phyloP scores from a whole-genome alignment of 2,113 vertebrate species.

The Sander lucioperca region DNA sequence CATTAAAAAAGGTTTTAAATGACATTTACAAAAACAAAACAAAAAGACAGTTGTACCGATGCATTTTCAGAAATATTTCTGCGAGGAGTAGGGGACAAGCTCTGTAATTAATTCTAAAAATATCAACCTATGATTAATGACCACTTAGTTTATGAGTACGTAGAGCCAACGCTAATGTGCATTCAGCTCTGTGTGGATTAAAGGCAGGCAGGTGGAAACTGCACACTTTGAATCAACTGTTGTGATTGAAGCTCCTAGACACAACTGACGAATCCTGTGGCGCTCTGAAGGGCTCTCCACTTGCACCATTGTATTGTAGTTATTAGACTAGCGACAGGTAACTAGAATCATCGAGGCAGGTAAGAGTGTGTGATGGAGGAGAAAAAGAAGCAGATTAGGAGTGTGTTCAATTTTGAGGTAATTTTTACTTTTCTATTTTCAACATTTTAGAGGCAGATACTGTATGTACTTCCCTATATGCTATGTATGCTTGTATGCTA shows the following conservation, averaged over 20 bases:
- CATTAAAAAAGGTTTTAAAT: conserved; percentile 58
- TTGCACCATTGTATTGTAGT: conserved; percentile 11
- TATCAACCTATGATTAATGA: conserved; percentile 77
- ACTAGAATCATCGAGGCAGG: conserved; percentile 34
- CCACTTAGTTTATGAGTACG: conserved; percentile 62
- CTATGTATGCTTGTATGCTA: too few species aligned
- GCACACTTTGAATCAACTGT: conserved; percentile 8
- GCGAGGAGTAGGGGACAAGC: conserved; percentile 51
- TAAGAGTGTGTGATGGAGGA: conserved; percentile 29
- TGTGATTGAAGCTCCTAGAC: conserved; percentile 29
- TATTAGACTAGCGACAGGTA: conserved; percentile 52
- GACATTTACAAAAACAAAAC: conserved; percentile 25
- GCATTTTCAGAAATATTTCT: conserved; percentile 49
- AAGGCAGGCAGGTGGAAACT: conserved; percentile 25
- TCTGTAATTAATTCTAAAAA: conserved; percentile 78
- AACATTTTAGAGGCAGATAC: too few species aligned
- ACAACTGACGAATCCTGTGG: conserved; percentile 23
- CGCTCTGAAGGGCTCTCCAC: conserved; percentile 30
- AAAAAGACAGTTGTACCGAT: conserved; percentile 3
- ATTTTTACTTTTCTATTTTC: neutral
- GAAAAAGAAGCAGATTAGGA: neutral
- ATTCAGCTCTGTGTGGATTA: conserved; percentile 18
- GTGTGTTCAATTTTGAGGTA: neutral
- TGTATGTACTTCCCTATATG: neutral
- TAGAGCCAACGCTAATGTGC: conserved; percentile 36